Evolutionary conservation across 2,797 vertebrate genomes (phyloP).

Genomic region (Passerculus sandwichensis): DNA sequence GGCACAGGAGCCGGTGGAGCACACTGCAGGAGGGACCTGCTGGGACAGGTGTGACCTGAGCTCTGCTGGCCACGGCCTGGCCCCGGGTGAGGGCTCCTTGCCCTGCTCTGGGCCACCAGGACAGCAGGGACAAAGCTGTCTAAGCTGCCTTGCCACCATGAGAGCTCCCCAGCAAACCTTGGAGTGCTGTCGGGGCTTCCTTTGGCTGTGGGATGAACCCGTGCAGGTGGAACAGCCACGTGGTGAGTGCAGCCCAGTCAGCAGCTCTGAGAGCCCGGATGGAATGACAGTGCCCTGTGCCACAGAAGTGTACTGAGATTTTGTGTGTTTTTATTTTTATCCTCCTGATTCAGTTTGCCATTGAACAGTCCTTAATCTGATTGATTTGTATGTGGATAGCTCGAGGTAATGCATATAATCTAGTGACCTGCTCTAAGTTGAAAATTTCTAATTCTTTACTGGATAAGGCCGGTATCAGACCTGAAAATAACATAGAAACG

Average conservation of each 20-base stretch:
- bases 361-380: background rate
- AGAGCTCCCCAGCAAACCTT: background rate
- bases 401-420: background rate
- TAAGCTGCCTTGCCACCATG: fast-evolving
- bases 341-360: background rate
- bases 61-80: fast-evolving
- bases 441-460: background rate
- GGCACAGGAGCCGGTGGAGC: background rate
- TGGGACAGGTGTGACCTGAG: fast-evolving
- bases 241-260: fast-evolving
- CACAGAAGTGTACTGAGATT: background rate
- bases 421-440: background rate
- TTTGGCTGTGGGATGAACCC: fast-evolving
- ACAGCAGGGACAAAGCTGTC: background rate
- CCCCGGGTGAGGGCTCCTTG: background rate
- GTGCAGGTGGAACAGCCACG: background rate
- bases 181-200: fast-evolving
- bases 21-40: background rate
- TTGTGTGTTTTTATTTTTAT: fast-evolving
- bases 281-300: background rate
- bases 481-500: conserved; percentile 18
- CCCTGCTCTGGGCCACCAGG: background rate
- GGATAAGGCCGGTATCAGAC: background rate
- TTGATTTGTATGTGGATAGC: background rate
- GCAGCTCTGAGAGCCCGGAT: background rate